Base-by-base conservation (phyloP, 2,113 vertebrate genomes). In the Lates calcarifer region DNA sequence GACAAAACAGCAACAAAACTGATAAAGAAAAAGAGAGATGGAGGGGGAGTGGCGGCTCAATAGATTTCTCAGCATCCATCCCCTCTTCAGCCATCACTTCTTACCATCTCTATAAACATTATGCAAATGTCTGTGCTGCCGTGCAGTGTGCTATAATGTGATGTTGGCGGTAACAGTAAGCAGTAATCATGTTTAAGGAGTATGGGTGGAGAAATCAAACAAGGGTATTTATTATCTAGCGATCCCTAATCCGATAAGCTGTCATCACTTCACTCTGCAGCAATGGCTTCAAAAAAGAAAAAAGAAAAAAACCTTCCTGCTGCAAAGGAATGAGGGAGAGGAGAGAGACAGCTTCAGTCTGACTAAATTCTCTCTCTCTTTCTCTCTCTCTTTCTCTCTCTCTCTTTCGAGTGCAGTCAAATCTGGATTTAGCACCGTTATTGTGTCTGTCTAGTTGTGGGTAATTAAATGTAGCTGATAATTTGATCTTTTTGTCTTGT, bases 391-490 rank as follows among this genome's bases (percentile, higher is more conserved):
- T 69, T 71, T 61, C 80, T 74, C 84, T 75, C 82, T 79, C 69
- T 80, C 81, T 89, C 63, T 28, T 63, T 56, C 15, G 11, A 83
- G 70, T 47, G 33, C 68, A 86, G 80, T 79, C 83, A 88, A 88
- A 88, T 85, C 76, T 88, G 87, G 82, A 89, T 90, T 86, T 77
- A 90, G 89, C 87, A 81, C 83, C 79, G 83, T 86, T 92, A 93
- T 91, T 93, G 87, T 92, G 90, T 79, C 89, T 90, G 89, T 88
- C 79, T 87, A 80, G 89, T 91, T 91, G 88, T 84, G 87, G 89
- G 89, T 93, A 94, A 95, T 95, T 94, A 94, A 93, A 93, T 92
- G 93, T 80, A 84, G 90, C 90, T 77, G 88, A 93, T 94, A 87
- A 94, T 94, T 92, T 91, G 90, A 94, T 94, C 89, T 93, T 93